Percentiles rank a stretch among this genome's conserved stretches.
Conservation (phyloP, 2,113 vertebrate genomes). For the Spermophilus dauricus region DNA sequence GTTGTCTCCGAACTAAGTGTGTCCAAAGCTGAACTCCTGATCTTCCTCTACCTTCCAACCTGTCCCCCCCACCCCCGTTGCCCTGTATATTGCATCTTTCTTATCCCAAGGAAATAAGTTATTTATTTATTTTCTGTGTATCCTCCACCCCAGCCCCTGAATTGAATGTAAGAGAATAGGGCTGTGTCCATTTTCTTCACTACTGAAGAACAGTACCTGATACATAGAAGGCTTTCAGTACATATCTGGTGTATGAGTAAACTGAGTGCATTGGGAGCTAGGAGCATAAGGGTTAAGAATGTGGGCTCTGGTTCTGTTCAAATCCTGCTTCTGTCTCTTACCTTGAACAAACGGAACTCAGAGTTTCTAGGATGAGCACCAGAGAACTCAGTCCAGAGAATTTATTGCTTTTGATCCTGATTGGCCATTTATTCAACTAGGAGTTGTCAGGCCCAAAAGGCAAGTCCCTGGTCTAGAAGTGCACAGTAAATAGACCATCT, state of each 20-base stretch:
- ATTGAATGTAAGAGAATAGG: neutral
- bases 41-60: neutral
- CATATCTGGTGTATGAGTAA: neutral
- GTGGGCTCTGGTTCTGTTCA: neutral
- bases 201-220: neutral
- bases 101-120: neutral
- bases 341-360: neutral
- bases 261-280: neutral
- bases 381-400: neutral
- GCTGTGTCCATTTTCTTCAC: neutral
- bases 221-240: neutral
- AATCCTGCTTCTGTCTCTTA: neutral
- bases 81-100: neutral
- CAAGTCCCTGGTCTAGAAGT: neutral
- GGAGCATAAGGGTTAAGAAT: neutral
- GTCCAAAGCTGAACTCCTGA: neutral
- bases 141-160: neutral
- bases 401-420: neutral
- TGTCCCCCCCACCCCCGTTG: too few relatives aligned
- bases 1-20: neutral
- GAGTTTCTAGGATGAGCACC: neutral
- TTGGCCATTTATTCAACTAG: neutral
- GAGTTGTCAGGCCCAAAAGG: neutral
- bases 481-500: neutral
- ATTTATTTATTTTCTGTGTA: neutral